A percentile compares a stretch with the other conserved stretches of the same genome.
phyloP scores from a whole-genome alignment of 2,888 invertebrate genomes.

The Toxonevra muliebris region DNA sequence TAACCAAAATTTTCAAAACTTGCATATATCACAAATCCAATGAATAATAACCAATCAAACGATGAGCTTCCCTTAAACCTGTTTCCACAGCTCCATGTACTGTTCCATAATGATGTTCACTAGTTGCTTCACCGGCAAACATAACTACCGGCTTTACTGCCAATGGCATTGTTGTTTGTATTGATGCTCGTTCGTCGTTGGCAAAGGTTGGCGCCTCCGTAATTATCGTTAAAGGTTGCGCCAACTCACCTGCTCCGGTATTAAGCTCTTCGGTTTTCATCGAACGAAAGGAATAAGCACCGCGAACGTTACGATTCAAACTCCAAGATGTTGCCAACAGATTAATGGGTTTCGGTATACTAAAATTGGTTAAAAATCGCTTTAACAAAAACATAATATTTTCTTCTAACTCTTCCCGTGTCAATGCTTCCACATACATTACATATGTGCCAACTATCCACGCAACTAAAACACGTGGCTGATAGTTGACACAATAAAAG shows the following conservation, averaged over 20 bases:
- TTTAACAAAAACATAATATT: slow-evolving; percentile 48
- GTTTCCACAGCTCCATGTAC: slow-evolving; percentile 78
- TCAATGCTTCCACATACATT: slow-evolving; percentile 68
- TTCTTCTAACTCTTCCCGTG: slow-evolving; percentile 63
- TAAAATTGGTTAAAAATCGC: slow-evolving; percentile 47
- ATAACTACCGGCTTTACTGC: slow-evolving; percentile 67
- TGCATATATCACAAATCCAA: not conserved
- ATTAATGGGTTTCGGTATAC: slow-evolving; percentile 45
- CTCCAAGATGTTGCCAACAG: slow-evolving; percentile 70
- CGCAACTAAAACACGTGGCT: slow-evolving; percentile 71
- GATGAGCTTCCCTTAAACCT: slow-evolving; percentile 73
- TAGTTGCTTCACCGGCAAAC: slow-evolving; percentile 76
- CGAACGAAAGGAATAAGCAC: slow-evolving; percentile 72
- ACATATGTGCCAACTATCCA: slow-evolving; percentile 74
- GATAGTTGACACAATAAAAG: slow-evolving; percentile 72
- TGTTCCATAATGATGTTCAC: slow-evolving; percentile 70
- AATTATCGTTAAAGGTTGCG: slow-evolving; percentile 64
- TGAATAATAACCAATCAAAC: slow-evolving; percentile 31
- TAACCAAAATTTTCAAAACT: no score
- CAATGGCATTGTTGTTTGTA: not conserved
- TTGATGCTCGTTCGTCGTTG: not conserved
- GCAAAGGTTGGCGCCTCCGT: slow-evolving; percentile 26
- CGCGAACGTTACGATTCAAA: slow-evolving; percentile 68
- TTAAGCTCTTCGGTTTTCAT: slow-evolving; percentile 67
- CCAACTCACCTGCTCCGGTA: slow-evolving; percentile 66